These are phyloP conservation scores for Linhomoeus sp. DNA, from an alignment of 2,888 invertebrate species.

Conservation along the genomic window DNA sequence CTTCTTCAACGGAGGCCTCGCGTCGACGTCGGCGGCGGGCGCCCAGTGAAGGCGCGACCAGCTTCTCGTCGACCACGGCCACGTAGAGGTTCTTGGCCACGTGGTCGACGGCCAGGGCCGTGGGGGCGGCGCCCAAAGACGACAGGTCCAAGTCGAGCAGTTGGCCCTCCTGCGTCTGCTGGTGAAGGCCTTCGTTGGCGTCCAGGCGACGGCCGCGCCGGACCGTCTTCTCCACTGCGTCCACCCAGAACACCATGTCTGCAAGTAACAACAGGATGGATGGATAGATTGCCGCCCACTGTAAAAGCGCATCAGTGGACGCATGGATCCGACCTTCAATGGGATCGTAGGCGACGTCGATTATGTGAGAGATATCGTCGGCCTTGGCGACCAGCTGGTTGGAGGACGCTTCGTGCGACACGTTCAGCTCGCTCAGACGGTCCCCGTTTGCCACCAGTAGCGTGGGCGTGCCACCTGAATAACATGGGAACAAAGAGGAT, in stretches of 20 bases:
- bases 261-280: too few relatives aligned
- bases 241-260: conserved; percentile 89
- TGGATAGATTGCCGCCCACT: too few relatives aligned
- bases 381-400: conserved; percentile 30
- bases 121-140: conserved; percentile 38
- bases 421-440: conserved; percentile 50
- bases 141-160: conserved; percentile 20
- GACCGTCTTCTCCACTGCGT: conserved; percentile 41
- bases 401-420: conserved; percentile 44
- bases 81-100: conserved; percentile 26
- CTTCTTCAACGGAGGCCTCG: conserved; percentile 52
- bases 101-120: conserved; percentile 75
- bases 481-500: conserved; percentile 5
- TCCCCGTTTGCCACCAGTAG: conserved; percentile 43
- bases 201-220: too few relatives aligned
- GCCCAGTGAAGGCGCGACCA: conserved; percentile 14
- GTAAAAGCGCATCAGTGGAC: too few relatives aligned
- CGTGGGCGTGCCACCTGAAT: conserved; percentile 33
- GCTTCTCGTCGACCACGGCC: conserved; percentile 2
- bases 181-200: conserved; percentile 1
- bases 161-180: conserved; percentile 25
- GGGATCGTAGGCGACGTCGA: conserved; percentile 74
- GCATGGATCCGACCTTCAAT: conserved; percentile 29
- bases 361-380: conserved; percentile 61
- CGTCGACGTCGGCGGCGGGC: conserved; percentile 15